phyloP scores from a whole-genome alignment of 2,113 vertebrate species.

The Tupaia tana region DNA sequence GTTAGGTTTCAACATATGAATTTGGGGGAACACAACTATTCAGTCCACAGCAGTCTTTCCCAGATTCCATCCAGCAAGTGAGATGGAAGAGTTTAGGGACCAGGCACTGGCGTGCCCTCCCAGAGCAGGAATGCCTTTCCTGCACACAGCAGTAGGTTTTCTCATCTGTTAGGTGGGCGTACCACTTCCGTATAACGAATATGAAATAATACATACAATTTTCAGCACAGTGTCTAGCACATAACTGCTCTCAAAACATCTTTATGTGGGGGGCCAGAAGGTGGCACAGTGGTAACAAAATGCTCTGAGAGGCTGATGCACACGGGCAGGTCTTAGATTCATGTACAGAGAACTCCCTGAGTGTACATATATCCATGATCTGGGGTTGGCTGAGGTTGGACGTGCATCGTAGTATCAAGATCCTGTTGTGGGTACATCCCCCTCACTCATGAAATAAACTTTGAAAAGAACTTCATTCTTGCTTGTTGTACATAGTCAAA shows the following conservation, averaged over 20 bases:
- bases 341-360: no score
- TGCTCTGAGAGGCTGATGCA: no score
- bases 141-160: background rate
- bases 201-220: background rate
- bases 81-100: no score
- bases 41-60: background rate
- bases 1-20: background rate
- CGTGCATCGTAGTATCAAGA: no score
- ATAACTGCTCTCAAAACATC: background rate
- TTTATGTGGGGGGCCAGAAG: no score
- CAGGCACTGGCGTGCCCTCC: fast-evolving
- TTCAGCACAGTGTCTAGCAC: background rate
- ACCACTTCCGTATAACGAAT: background rate
- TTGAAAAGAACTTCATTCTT: background rate
- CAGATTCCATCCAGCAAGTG: background rate
- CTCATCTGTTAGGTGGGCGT: background rate
- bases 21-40: background rate
- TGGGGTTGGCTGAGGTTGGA: no score
- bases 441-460: no score
- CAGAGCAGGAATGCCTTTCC: background rate
- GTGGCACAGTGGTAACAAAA: no score
- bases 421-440: no score
- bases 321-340: no score
- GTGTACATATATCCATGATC: no score
- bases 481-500: background rate